Percentiles rank a stretch among this genome's conserved stretches.
Conservation (phyloP, 1,140 invertebrate genomes). For the Macrocentrus cingulum region DNA sequence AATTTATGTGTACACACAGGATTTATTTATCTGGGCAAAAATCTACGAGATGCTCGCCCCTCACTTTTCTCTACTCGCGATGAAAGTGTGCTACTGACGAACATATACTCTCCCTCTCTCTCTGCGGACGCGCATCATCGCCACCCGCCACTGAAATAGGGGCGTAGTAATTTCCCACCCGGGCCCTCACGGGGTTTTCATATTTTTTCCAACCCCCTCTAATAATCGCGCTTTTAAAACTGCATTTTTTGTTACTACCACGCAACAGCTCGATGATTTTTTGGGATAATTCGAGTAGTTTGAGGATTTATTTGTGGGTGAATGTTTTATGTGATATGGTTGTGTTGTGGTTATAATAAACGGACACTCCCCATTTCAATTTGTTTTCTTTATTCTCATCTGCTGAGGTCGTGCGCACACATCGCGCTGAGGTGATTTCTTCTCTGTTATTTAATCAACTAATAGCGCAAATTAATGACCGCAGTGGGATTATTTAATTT, state of each 20-base stretch:
- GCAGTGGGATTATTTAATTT: neutral
- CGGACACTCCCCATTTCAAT: conserved; percentile 5
- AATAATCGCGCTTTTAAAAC: no score
- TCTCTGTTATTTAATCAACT: conserved; percentile 13
- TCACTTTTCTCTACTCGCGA: conserved; percentile 19
- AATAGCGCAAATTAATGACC: conserved; percentile 15
- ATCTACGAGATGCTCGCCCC: neutral
- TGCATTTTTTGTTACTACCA: no score
- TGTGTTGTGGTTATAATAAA: no score
- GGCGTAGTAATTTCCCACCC: neutral
- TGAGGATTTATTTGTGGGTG: no score
- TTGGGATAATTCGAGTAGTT: no score
- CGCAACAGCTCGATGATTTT: no score
- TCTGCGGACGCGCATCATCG: conserved; percentile 9
- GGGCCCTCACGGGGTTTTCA: neutral
- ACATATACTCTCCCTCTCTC: conserved; percentile 19
- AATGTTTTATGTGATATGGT: no score
- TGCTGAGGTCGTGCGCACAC: neutral
- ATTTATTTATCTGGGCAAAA: neutral
- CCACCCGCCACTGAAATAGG: conserved; percentile 9
- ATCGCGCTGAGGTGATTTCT: neutral
- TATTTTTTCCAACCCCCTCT: no score
- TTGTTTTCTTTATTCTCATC: neutral
- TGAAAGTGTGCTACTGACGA: conserved; percentile 18
- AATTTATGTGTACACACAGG: neutral